Conservation (phyloP, 2,888 invertebrate genomes). For the Coleophora deauratella region DNA sequence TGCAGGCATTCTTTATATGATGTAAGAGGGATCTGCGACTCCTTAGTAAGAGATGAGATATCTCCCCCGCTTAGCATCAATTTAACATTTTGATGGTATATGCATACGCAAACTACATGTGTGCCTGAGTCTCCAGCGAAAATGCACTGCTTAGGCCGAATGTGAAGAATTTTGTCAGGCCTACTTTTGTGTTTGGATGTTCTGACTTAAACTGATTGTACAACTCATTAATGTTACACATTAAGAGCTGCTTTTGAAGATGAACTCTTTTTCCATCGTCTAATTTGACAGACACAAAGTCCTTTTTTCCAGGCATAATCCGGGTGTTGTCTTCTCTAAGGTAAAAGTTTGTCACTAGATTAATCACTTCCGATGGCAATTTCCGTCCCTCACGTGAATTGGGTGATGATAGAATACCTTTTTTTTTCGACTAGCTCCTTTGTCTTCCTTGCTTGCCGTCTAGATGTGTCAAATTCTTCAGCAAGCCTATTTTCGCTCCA, state of each 20-base stretch:
- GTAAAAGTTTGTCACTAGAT: slow-evolving; percentile 1
- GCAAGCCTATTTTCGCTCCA: slow-evolving; percentile 18
- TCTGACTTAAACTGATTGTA: slow-evolving; percentile 15
- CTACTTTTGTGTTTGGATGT: slow-evolving; percentile 10
- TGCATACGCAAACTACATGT: slow-evolving; percentile 11
- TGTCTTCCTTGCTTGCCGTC: slow-evolving; percentile 21
- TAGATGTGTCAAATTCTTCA: slow-evolving; percentile 16
- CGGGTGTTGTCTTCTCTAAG: slow-evolving; percentile 2
- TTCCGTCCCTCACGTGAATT: slow-evolving; percentile 16
- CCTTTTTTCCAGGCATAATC: slow-evolving; percentile 14
- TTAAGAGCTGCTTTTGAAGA: slow-evolving; percentile 13
- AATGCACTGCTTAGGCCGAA: slow-evolving; percentile 14
- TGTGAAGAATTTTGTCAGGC: slow-evolving; percentile 13
- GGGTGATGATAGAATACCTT: slow-evolving; percentile 18
- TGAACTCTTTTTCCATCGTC: slow-evolving; percentile 15
- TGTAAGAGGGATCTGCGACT: slow-evolving; percentile 13
- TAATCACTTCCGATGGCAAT: slow-evolving; percentile 7
- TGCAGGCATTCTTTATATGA: slow-evolving; percentile 16
- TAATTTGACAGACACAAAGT: slow-evolving; percentile 17
- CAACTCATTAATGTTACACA: slow-evolving; percentile 7
- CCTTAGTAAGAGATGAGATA: slow-evolving; percentile 14
- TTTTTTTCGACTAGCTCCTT: slow-evolving; percentile 13
- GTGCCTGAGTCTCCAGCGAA: slow-evolving; percentile 14
- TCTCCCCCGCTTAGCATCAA: slow-evolving; percentile 12
- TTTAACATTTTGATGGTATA: slow-evolving; percentile 5